Evolutionary conservation across 2,888 invertebrate species (phyloP).

Genomic region (Hyles lineata): DNA sequence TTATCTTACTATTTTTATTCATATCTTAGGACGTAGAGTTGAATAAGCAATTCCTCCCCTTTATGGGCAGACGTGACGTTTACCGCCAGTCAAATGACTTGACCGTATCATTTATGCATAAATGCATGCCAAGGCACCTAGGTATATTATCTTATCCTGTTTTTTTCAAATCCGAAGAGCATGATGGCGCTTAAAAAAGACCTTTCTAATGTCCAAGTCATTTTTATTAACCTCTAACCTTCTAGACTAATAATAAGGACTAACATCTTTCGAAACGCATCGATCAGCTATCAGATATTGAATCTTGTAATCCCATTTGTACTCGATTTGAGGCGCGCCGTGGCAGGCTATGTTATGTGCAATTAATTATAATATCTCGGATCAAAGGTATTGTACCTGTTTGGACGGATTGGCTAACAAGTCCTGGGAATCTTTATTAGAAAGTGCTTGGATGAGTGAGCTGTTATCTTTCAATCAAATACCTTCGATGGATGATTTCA

Average conservation of each 20-base stretch:
- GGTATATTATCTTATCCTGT: too few relatives aligned
- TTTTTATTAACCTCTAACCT: not conserved
- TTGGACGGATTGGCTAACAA: not conserved
- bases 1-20: too few relatives aligned
- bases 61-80: too few relatives aligned
- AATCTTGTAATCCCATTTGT: slow-evolving; percentile 2
- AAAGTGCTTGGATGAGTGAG: not conserved
- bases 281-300: not conserved
- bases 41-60: too few relatives aligned
- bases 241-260: not conserved
- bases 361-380: slow-evolving; percentile 24
- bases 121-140: too few relatives aligned
- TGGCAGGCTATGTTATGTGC: not conserved
- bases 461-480: not conserved
- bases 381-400: slow-evolving; percentile 35
- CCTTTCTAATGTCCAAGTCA: too few relatives aligned
- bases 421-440: slow-evolving; percentile 2
- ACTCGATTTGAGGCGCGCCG: slow-evolving; percentile 10
- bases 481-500: too few relatives aligned
- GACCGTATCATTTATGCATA: too few relatives aligned
- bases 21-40: too few relatives aligned
- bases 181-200: too few relatives aligned
- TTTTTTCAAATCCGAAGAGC: too few relatives aligned
- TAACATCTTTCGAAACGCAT: not conserved
- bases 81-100: too few relatives aligned